Evolutionary conservation across 2,113 vertebrate species (phyloP).

Genomic region (Cottus gobio): DNA sequence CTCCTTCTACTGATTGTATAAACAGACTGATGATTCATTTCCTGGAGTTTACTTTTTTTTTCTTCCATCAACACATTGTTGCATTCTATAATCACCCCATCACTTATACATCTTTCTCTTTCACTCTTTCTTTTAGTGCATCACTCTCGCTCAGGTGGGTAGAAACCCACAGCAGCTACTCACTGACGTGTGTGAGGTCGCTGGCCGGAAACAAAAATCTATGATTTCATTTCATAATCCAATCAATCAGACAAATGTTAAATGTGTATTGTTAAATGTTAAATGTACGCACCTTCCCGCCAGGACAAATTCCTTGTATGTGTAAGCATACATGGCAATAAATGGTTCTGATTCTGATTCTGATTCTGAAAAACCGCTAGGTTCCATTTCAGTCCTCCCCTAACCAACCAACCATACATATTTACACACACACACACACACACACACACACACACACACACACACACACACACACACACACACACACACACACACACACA

Average conservation of each 20-base stretch:
- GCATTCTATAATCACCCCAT: not conserved
- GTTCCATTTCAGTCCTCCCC: slow-evolving; percentile 59
- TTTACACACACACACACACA: slow-evolving; percentile 58
- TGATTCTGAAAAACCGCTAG: slow-evolving; percentile 59
- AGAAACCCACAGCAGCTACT: slow-evolving; percentile 32
- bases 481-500: slow-evolving; percentile 22
- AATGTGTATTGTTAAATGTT: too few species aligned
- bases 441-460: slow-evolving; percentile 23
- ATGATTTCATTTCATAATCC: slow-evolving; percentile 75
- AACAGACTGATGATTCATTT: slow-evolving; percentile 34
- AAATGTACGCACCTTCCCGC: too few species aligned
- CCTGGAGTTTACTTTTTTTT: not conserved
- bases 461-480: slow-evolving; percentile 39
- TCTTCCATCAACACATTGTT: not conserved
- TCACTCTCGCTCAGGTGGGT: slow-evolving; percentile 5
- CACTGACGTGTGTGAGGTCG: slow-evolving; percentile 14
- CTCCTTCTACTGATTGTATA: slow-evolving; percentile 30
- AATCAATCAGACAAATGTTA: slow-evolving; percentile 78
- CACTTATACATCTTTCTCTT: not conserved
- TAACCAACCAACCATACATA: slow-evolving; percentile 66
- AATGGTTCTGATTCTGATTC: too few species aligned
- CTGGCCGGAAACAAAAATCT: slow-evolving; percentile 38
- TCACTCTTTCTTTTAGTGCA: slow-evolving; percentile 3
- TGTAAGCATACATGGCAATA: too few species aligned
- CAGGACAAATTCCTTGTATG: too few species aligned